Base-by-base conservation (phyloP, 1,140 invertebrate genomes). In the Palaemon carinicauda region DNA sequence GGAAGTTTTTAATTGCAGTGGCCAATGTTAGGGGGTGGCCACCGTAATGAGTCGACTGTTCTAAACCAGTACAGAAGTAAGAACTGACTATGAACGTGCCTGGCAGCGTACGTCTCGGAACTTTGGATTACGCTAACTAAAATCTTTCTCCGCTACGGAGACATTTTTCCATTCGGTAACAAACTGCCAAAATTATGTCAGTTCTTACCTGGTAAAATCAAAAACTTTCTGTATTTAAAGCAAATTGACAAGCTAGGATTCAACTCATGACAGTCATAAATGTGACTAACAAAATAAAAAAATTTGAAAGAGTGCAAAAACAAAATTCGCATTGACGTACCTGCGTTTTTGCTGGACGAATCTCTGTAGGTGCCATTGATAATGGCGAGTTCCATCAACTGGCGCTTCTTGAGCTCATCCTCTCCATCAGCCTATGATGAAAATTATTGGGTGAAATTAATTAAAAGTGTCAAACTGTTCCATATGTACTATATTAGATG, bases 321-420 rank as follows among this genome's bases (percentile, higher is more conserved):
- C 24, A 69, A 50, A 7, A 85, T 41, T 84, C 15, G 3, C 41
- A 65, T 5, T 5, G 74, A 33, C 81, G 24, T 65, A 86, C 85
- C 80, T 85, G 80, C 65, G 69, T 86, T 80, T 69, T 97, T 97
- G 90, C 95, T 94, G 91, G 96, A 97, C 69, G 96, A 97, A 92
- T 99, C 98, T 92, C 98, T 95, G 93, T 99, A 99, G 52, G 99
- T 99, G 91, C 99, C 99, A 92, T 99, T 99, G 90, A 99, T 99
- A 89, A 99, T 99, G 90, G 99, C 98, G 91, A 99, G 93, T 93
- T 99, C 98, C 98, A 99, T 99, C 77, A 99, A 94, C 92, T 99
- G 99, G 91, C 98, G 95, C 92, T 99, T 99, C 94, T 99, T 99
- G 90, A 99, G 93, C 92, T 99, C 98, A 93, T 99, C 99, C 94